Evolutionary conservation across 2,113 vertebrate genomes (phyloP).

Genomic region (Vanacampus margaritifer): DNA sequence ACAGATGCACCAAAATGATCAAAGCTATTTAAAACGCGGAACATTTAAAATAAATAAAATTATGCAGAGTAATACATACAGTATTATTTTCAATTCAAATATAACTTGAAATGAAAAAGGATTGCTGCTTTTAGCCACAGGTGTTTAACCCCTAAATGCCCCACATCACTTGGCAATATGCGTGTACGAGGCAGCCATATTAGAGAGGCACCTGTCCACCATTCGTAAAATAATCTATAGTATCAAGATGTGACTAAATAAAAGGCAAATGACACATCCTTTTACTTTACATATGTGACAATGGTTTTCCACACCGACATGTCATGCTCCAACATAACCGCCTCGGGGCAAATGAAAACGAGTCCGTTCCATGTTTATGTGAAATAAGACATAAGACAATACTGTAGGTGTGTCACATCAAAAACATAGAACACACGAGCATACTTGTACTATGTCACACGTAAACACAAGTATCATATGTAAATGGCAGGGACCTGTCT

Average conservation of each 20-base stretch:
- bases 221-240: not conserved
- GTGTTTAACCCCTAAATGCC: not conserved
- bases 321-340: not conserved
- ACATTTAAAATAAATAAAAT: slow-evolving; percentile 3
- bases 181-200: not conserved
- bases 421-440: slow-evolving; percentile 39
- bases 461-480: slow-evolving; percentile 40
- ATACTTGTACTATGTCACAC: slow-evolving; percentile 40
- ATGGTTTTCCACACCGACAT: not conserved
- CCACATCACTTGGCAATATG: not conserved
- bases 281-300: not conserved
- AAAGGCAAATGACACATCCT: not conserved
- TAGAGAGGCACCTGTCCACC: not conserved
- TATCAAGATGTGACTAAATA: not conserved
- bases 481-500: slow-evolving; percentile 45
- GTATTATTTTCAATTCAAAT: not conserved
- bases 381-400: slow-evolving; percentile 5
- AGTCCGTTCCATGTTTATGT: slow-evolving; percentile 19
- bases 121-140: not conserved
- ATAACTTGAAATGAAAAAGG: not conserved
- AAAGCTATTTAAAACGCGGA: slow-evolving; percentile 36
- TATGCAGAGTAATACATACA: not conserved
- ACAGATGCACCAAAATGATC: not conserved
- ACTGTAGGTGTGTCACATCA: slow-evolving; percentile 10
- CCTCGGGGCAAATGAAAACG: not conserved